Percentiles rank a stretch among this genome's conserved stretches.
phyloP scores from a whole-genome alignment of 2,113 vertebrate genomes.

The Caracal caracal region DNA sequence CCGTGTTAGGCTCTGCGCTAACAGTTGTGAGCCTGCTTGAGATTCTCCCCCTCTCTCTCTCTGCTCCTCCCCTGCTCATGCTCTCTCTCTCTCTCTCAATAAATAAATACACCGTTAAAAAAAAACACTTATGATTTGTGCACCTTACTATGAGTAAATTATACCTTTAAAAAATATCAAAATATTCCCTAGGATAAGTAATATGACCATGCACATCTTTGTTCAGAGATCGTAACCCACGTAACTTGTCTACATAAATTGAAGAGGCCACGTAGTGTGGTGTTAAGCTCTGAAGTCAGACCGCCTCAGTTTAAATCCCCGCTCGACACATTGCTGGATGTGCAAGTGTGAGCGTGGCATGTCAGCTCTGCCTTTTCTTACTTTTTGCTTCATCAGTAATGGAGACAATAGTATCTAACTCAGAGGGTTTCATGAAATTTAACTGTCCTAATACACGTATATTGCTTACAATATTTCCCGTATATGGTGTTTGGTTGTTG shows the following conservation, averaged over 20 bases:
- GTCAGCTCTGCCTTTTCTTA: neutral
- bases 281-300: neutral
- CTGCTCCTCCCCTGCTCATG: no score
- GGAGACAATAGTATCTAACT: neutral
- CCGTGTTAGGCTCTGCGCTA: no score
- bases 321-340: neutral
- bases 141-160: neutral
- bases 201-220: neutral
- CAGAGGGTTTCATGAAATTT: neutral
- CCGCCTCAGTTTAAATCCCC: neutral
- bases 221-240: neutral
- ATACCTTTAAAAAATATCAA: neutral
- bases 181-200: constrained; percentile 20
- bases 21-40: no score
- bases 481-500: neutral
- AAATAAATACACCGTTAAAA: no score
- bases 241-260: neutral
- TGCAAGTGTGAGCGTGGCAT: neutral
- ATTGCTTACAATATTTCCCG: neutral
- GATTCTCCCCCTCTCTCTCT: no score
- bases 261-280: neutral
- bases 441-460: neutral
- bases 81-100: no score
- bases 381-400: neutral
- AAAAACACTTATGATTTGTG: neutral